Conservation (phyloP, 2,888 invertebrate genomes). For the Limnephilus auricula region DNA sequence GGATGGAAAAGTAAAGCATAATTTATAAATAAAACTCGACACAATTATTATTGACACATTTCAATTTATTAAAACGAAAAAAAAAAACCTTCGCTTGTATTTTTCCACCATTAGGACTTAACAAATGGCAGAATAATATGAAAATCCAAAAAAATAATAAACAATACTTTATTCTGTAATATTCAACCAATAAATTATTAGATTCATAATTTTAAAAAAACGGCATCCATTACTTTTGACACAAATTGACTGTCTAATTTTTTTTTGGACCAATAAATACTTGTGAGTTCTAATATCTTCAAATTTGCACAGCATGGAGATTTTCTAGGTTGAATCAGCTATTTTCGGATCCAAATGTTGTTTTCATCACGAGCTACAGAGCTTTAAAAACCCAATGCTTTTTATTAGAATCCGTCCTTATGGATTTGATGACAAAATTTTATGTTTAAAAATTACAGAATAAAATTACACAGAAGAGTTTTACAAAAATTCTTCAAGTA, state of each 20-base stretch:
- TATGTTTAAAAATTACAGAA: not conserved
- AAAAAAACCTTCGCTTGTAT: conserved; percentile 5
- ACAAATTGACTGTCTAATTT: too few species aligned
- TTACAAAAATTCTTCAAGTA: not conserved
- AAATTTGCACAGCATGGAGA: not conserved
- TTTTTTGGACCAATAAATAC: not conserved
- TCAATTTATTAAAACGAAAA: conserved; percentile 23
- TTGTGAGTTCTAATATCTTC: not conserved
- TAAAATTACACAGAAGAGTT: not conserved
- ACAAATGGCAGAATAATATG: not conserved
- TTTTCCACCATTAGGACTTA: not conserved
- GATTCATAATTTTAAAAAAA: not conserved
- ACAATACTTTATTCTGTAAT: not conserved
- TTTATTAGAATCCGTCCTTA: not conserved
- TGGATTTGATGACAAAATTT: too few species aligned
- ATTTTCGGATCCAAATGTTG: not conserved
- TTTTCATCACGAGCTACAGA: not conserved
- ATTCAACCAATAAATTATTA: not conserved
- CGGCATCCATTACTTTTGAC: too few species aligned
- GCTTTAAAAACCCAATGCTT: not conserved
- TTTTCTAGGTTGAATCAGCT: not conserved
- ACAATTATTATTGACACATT: conserved; percentile 32
- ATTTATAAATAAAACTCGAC: not conserved
- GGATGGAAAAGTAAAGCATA: too few species aligned
- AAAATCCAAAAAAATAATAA: not conserved